phyloP scores from a whole-genome alignment of 1,140 invertebrate species.

The Ladona fulva region DNA sequence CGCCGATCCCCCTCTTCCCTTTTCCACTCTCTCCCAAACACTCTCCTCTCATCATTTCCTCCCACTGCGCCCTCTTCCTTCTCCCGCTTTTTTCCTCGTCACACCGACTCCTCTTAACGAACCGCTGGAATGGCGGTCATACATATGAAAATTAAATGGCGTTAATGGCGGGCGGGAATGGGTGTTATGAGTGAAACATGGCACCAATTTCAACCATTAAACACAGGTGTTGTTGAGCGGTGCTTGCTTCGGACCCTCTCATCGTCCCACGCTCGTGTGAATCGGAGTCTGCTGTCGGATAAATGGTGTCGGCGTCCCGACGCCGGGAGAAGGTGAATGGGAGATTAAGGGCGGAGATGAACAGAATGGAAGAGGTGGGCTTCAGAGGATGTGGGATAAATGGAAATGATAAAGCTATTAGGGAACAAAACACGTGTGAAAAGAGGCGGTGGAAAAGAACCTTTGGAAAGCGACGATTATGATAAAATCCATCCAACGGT shows the following conservation, averaged over 20 bases:
- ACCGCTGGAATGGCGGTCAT: background rate
- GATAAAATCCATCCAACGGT: too few relatives aligned
- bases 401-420: too few relatives aligned
- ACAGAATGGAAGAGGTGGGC: too few relatives aligned
- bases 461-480: too few relatives aligned
- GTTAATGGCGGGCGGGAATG: background rate
- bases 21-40: background rate
- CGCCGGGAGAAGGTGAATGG: too few relatives aligned
- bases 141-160: background rate
- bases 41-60: background rate
- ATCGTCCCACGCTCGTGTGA: background rate
- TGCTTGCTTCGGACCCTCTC: background rate
- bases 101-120: background rate
- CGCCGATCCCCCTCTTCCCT: too few relatives aligned
- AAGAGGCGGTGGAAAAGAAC: too few relatives aligned
- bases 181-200: background rate
- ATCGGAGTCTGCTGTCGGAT: background rate
- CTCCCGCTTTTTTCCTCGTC: background rate
- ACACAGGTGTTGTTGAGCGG: background rate
- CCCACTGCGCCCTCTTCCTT: background rate
- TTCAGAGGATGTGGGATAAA: too few relatives aligned
- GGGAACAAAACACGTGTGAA: too few relatives aligned
- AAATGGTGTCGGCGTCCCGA: too few relatives aligned
- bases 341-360: too few relatives aligned
- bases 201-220: background rate